Base-by-base conservation (phyloP, 2,888 invertebrate species). In the Troides oblongomaculatus region DNA sequence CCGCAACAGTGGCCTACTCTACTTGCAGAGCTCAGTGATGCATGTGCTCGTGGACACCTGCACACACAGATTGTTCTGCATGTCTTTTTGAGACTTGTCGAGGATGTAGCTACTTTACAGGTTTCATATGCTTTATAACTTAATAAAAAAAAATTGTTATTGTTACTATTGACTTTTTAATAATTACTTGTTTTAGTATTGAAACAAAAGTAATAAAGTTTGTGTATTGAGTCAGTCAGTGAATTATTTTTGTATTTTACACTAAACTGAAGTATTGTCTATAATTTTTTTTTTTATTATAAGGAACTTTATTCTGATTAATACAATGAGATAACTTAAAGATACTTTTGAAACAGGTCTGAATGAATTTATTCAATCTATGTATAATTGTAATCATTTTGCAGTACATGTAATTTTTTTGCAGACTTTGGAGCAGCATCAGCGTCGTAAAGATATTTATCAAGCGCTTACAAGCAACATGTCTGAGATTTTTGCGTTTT, bases 1-100 rank as follows among this genome's bases (percentile, higher is more conserved):
- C 99, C 99, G 0, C 99, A 99, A 83, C 97, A 98, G 75, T 99
- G 99, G 99, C 97, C 97, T 0, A 95, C 96, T 0, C 86, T 99
- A 50, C 86, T 99, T 46, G 93, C 94, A 0, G 98, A 98, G 84
- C 93, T 99, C 1, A 96, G 97, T 71, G 95, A 95, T 77, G 96
- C 97, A 1, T 97, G 97, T 83, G 93, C 95, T 17, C 94, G 95
- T 76, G 98, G 98, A 17, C 97, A 97, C 81, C 94, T 95, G 64
- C 98, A 98, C 83, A 97, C 97, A 17, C 98, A 98, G 86, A 93
- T 99, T 68, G 98, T 99, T 6, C 90, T 99, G 67, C 94, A 97
- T 77, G 96, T 98, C 17, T 97, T 99, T 81, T 90, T 98, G 70
- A 94, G 99, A 66, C 93, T 99, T 21, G 97, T 97, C 6, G 99